phyloP scores from a whole-genome alignment of 1,140 invertebrate species.

The Choristoneura fumiferana region DNA sequence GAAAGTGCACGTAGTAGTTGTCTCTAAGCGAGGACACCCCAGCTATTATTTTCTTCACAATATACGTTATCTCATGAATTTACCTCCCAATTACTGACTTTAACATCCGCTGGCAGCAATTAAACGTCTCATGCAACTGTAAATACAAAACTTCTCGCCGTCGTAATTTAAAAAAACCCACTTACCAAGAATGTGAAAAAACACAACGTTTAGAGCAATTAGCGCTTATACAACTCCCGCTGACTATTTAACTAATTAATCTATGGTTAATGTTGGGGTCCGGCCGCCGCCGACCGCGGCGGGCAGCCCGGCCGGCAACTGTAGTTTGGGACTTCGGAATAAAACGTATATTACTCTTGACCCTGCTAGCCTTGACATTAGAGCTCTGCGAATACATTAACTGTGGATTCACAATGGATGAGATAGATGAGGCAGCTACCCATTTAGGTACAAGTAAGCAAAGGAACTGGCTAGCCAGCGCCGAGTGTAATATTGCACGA shows the following conservation, averaged over 20 bases:
- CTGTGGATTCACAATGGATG: too few relatives aligned
- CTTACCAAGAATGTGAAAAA: conserved; percentile 64
- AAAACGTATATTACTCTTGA: too few relatives aligned
- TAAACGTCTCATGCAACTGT: conserved; percentile 69
- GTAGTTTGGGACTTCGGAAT: too few relatives aligned
- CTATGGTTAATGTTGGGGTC: conserved; percentile 40
- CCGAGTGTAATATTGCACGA: too few relatives aligned
- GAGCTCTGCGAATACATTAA: too few relatives aligned
- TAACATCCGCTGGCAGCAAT: conserved; percentile 65
- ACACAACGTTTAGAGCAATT: conserved; percentile 68
- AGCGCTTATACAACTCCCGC: conserved; percentile 53
- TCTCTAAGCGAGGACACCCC: conserved; percentile 4
- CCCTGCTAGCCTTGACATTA: too few relatives aligned
- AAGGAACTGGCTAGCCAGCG: too few relatives aligned
- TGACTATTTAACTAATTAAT: conserved; percentile 65
- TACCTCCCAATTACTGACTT: conserved; percentile 64
- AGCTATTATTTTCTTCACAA: conserved; percentile 42
- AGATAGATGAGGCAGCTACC: too few relatives aligned
- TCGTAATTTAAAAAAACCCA: conserved; percentile 67
- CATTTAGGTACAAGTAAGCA: too few relatives aligned
- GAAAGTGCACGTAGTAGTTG: conserved; percentile 1
- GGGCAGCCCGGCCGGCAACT: conserved; percentile 35
- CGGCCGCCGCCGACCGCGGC: background rate
- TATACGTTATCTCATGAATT: conserved; percentile 58
- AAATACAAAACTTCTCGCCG: conserved; percentile 60